phyloP scores from a whole-genome alignment of 2,797 vertebrate genomes.

The Amazona finschi region DNA sequence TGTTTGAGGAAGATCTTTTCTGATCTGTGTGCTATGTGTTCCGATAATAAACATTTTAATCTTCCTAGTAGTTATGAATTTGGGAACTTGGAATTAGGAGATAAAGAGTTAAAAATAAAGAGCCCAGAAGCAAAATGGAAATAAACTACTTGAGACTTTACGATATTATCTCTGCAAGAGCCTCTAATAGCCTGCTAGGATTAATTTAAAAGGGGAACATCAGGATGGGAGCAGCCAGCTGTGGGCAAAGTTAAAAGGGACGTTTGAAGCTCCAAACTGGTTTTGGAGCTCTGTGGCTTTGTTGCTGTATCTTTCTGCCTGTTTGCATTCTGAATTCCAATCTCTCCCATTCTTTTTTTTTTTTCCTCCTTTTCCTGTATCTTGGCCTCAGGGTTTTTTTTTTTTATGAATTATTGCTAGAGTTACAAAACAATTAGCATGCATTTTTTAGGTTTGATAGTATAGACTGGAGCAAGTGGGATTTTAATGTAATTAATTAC shows the following conservation, averaged over 20 bases:
- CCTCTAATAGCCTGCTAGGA: conserved; percentile 40
- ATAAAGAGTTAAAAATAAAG: conserved; percentile 20
- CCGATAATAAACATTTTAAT: not conserved
- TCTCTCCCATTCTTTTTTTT: not conserved
- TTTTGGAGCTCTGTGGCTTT: not conserved
- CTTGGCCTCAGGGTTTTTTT: not conserved
- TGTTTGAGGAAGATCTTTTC: not conserved
- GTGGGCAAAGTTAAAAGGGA: conserved; percentile 45
- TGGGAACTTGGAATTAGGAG: not conserved
- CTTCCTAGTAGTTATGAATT: not conserved
- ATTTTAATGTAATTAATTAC: not conserved
- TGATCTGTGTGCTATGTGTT: not conserved
- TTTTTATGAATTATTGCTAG: not conserved
- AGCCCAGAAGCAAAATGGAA: not conserved
- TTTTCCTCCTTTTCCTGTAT: not conserved
- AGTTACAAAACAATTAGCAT: not conserved
- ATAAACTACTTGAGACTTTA: conserved; percentile 9
- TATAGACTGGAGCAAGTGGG: not conserved
- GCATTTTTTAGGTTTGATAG: not conserved
- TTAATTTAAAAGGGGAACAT: conserved; percentile 23
- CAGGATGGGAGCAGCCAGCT: conserved; percentile 23
- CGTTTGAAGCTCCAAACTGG: conserved; percentile 3
- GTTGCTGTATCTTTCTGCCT: not conserved
- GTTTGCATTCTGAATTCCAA: not conserved
- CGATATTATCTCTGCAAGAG: conserved; percentile 7